Evolutionary conservation across 1,140 invertebrate species (phyloP), one percentile per base, ranked within the genome.

Genomic region (Telenomus remus): DNA sequence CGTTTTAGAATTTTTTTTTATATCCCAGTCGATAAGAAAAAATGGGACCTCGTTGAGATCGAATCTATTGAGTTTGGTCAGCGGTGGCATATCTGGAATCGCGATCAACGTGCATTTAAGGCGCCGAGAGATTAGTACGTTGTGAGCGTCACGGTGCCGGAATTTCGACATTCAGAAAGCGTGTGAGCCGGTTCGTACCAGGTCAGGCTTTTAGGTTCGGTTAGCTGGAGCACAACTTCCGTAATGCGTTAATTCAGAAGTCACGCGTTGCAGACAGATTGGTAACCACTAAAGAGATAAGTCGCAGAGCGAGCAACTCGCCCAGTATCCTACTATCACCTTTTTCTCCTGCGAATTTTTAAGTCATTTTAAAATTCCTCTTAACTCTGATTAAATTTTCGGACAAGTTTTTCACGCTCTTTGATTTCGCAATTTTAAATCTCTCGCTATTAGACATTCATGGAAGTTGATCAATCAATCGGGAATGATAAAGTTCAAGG

Each of bases 161-260:
- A 84, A 83, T 83, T 74, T 77, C 60, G 71, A 77, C 69, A 81
- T 80, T 81, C 74, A 69, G 71, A 55, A 72, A 64, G 78, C 64
- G 68, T 70, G 68, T 70, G 75, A 69, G 60, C 16, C 46, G 53
- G 37, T 12, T 55, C 53, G 64, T 80, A 76, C 73, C 56, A 71
- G 61, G 50, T 69, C 74, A 51, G 63, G 82, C 82, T 82, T 82
- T 84, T 79, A 82, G 85, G 78, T 80, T 70, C 63, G 78, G 77
- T 81, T 80, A 78, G 82, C 82, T 81, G 56, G 80, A 78, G 74
- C 76, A 79, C 81, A 87, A 87, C 83, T 87, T 86, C 83, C 80
- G 84, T 85, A 87, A 87, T 83, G 84, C 84, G 84, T 85, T 87
- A 87, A 86, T 86, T 81, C 80, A 81, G 70, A 78, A 81, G 76